Base-by-base conservation (phyloP, 2,113 vertebrate genomes). In the Amazona guildingii region DNA sequence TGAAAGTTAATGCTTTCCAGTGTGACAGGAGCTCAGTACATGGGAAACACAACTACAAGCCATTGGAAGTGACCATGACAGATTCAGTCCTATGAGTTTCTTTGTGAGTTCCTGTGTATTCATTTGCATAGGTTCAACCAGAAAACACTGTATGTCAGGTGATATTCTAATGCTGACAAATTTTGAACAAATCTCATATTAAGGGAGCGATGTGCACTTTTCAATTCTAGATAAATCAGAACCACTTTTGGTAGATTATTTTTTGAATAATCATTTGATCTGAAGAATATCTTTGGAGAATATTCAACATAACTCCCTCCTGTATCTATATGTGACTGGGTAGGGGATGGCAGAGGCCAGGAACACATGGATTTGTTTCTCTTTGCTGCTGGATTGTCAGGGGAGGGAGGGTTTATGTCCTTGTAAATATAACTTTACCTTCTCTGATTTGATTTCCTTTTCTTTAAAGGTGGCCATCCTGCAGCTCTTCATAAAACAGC, bases 381-480 rank as follows among this genome's bases (percentile, higher is more conserved):
- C 17, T 83, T 92, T 88, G 63, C 48, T 41, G 11, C 11, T 78
- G 18, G 13, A 33, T 72, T 54, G 9, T 20, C 69, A 8, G 19
- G 20, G 8, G 8, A 15, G 13, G 4, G 12, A 2, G 0, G 1
- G 17, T 52, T 29, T 9, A 62, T 54, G 46, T 35, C 55, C 10
- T 51, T 72, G 15, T 41, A 63, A 75, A 80, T 39, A 77, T 61
- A 2, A 13, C 25, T 90, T 79, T 46, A 31, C 33, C 18, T 80
- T 67, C 41, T 54, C 8, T 78, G 27, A 35, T 74, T 88, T 20
- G 6, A 8, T 83, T 70, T 75, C 83, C 75, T 78, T 10, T 27
- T 86, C 19, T 72, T 84, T 54, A 43, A 74, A 67, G 18, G 17
- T 70, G 41, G 9, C 12, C 8, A 14, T 79, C 46, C 25, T 72